Conservation (phyloP, 2,113 vertebrate genomes). For the Stictonetta naevosa region DNA sequence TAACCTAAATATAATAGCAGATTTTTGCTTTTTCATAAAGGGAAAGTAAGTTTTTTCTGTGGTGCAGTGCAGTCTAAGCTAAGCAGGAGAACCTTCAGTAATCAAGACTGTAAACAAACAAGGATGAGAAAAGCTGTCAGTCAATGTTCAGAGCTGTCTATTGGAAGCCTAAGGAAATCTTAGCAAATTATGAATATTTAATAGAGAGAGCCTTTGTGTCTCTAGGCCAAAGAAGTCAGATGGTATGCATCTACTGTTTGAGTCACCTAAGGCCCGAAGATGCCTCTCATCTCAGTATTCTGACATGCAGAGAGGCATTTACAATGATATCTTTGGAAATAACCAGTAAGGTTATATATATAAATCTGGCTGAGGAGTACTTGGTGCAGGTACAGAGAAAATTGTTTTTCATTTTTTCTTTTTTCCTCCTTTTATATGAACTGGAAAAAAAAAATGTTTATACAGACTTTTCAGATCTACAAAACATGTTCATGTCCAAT, state of each 20-base stretch:
- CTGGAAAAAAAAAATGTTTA: background rate
- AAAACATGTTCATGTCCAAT: background rate
- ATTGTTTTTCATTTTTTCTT: no score
- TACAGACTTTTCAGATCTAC: background rate
- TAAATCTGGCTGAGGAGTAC: background rate
- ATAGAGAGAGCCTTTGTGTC: background rate
- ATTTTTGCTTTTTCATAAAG: background rate
- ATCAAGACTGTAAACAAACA: background rate
- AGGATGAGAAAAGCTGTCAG: background rate
- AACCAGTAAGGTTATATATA: background rate
- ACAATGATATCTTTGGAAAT: background rate
- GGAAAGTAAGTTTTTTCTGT: background rate
- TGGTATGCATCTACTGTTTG: background rate
- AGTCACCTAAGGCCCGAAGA: background rate
- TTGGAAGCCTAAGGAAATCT: background rate
- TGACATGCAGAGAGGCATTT: background rate
- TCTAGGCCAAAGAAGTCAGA: background rate
- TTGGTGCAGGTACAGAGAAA: background rate
- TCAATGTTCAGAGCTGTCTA: background rate
- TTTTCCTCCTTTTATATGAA: background rate
- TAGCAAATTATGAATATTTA: background rate
- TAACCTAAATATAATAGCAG: background rate
- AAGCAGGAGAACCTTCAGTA: background rate
- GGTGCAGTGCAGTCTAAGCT: background rate
- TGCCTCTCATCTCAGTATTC: background rate